These are phyloP conservation scores for Siniperca undulata DNA, from an alignment of 2,797 vertebrate genomes.

Conservation along the genomic window DNA sequence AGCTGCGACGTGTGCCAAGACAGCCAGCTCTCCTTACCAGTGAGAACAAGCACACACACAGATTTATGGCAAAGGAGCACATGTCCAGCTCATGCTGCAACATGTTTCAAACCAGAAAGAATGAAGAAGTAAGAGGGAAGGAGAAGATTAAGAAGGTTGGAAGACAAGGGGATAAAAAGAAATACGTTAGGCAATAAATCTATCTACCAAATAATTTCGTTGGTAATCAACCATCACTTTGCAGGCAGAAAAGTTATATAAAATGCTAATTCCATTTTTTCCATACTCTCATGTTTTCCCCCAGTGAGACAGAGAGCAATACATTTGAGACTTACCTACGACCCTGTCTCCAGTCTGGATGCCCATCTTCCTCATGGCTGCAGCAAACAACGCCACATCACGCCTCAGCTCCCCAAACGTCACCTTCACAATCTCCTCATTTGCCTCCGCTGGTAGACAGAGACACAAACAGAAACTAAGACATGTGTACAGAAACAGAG, in stretches of 20 bases:
- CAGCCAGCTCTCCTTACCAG: background rate
- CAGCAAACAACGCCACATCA: slow-evolving; percentile 92
- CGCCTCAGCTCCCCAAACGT: slow-evolving; percentile 91
- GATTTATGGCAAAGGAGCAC: background rate
- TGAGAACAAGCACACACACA: slow-evolving; percentile 2
- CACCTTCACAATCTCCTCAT: slow-evolving; percentile 93
- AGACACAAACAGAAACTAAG: slow-evolving; percentile 35
- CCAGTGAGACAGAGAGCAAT: background rate
- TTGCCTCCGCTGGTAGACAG: slow-evolving; percentile 87
- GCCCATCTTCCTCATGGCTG: slow-evolving; percentile 97
- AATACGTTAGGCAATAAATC: background rate
- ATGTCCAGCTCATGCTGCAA: slow-evolving; percentile 12
- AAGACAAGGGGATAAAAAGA: too few relatives aligned
- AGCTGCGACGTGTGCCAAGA: slow-evolving; percentile 44
- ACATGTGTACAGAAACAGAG: background rate
- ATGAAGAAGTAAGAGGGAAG: background rate
- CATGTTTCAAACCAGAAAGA: background rate
- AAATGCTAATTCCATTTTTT: background rate
- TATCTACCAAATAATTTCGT: background rate
- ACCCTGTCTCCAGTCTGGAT: slow-evolving; percentile 92
- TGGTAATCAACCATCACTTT: background rate
- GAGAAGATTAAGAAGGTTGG: background rate
- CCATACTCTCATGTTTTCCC: background rate
- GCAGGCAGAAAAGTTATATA: background rate
- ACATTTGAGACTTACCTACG: slow-evolving; percentile 87